Conservation (phyloP, 2,797 vertebrate genomes). For the Poecile montanus region DNA sequence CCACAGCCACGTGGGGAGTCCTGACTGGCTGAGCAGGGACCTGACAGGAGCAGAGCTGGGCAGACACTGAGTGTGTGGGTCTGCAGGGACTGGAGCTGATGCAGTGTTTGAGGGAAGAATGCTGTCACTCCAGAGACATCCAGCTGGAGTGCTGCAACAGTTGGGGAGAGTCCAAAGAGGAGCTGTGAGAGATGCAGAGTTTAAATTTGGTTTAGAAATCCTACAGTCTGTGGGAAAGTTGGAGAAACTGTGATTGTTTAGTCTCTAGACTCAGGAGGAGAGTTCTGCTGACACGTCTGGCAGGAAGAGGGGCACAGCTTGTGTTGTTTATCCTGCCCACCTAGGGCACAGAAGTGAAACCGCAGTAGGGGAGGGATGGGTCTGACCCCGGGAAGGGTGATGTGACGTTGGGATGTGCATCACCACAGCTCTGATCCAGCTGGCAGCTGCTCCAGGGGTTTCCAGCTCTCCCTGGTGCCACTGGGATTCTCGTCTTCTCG, state of each 20-base stretch:
- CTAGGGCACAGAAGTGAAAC: neutral
- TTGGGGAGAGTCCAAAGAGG: neutral
- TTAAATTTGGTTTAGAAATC: neutral
- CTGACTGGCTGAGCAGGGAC: neutral
- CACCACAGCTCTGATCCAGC: neutral
- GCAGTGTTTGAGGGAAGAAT: neutral
- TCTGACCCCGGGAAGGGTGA: neutral
- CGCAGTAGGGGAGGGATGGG: neutral
- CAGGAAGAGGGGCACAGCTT: neutral
- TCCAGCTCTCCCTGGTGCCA: neutral
- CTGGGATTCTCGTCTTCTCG: fast-evolving
- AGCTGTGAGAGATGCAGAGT: neutral
- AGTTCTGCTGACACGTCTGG: neutral
- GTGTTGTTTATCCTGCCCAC: neutral
- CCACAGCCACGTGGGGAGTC: neutral
- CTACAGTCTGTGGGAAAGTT: neutral
- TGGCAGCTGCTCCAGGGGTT: neutral
- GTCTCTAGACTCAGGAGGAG: neutral
- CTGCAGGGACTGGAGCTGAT: neutral
- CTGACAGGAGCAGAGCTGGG: neutral
- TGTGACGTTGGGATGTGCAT: neutral
- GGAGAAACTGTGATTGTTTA: neutral
- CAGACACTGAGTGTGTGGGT: neutral
- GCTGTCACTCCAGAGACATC: neutral
- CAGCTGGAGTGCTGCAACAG: neutral